A percentile compares a stretch with the other conserved stretches of the same genome.
Conservation (phyloP, 2,797 vertebrate genomes). For the Pristis pectinata region DNA sequence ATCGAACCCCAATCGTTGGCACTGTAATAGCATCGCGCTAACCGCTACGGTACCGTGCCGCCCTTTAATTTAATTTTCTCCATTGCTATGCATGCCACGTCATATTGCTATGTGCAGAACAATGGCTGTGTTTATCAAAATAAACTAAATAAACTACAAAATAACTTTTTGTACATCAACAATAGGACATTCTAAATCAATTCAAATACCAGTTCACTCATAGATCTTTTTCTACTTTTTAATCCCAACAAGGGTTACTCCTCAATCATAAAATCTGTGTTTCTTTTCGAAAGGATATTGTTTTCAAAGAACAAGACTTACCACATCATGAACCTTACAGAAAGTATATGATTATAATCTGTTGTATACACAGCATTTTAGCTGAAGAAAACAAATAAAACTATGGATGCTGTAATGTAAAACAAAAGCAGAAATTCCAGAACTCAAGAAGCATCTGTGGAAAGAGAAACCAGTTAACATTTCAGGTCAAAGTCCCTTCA, state of each 20-base stretch:
- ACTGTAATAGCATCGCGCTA: too few species aligned
- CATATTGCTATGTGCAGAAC: neutral
- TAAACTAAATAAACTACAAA: neutral
- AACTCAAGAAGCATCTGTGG: too few species aligned
- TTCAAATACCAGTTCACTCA: neutral
- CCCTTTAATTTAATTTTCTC: too few species aligned
- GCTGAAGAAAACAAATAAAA: neutral
- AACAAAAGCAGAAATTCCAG: too few species aligned
- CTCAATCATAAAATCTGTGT: neutral
- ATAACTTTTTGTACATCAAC: neutral
- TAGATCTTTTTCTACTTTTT: neutral
- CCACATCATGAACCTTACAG: neutral
- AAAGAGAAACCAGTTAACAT: too few species aligned
- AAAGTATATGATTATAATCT: neutral
- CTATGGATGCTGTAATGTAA: too few species aligned
- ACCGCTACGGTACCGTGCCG: too few species aligned
- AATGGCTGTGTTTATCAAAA: neutral
- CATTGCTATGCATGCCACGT: neutral
- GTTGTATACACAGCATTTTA: neutral
- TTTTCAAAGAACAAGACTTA: neutral
- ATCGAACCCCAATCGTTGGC: too few species aligned
- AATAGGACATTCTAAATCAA: neutral
- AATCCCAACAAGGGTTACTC: neutral
- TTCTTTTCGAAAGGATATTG: neutral
- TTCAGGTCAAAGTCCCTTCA: too few species aligned